Evolutionary conservation across 2,113 vertebrate genomes (phyloP).

Genomic region (Scomber colias): DNA sequence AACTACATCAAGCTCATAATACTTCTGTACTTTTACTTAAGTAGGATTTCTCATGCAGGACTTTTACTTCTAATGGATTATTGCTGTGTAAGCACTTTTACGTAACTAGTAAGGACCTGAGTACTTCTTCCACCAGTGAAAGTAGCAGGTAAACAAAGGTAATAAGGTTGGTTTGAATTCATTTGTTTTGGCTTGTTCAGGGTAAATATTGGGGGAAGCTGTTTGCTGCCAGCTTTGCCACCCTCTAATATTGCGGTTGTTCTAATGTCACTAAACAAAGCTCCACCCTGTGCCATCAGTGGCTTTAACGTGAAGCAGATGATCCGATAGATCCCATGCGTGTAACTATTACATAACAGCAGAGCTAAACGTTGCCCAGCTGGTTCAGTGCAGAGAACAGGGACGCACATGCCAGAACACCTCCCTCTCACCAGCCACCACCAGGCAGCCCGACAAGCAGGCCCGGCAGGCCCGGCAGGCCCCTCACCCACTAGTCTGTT

Average conservation of each 20-base stretch:
- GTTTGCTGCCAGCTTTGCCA: neutral
- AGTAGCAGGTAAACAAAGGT: no score
- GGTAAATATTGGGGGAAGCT: no score
- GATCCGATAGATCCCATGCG: neutral
- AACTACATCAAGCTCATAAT: no score
- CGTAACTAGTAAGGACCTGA: no score
- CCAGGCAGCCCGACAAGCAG: neutral
- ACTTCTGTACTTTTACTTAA: no score
- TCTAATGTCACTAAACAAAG: neutral
- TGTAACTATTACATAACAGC: slow-evolving; percentile 63
- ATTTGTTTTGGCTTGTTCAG: rapidly evolving
- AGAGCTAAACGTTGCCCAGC: slow-evolving; percentile 52
- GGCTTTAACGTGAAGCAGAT: neutral
- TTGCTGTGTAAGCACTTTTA: no score
- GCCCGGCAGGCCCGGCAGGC: neutral
- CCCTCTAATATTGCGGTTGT: neutral
- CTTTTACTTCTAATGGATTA: no score
- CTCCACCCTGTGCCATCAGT: neutral
- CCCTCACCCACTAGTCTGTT: neutral
- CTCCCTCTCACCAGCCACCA: neutral
- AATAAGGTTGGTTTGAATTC: no score
- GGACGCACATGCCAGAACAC: slow-evolving; percentile 45
- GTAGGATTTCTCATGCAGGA: no score
- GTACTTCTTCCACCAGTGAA: no score
- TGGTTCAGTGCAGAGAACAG: slow-evolving; percentile 24